Conservation (phyloP, 1,140 invertebrate genomes). For the Bombus waltoni region DNA sequence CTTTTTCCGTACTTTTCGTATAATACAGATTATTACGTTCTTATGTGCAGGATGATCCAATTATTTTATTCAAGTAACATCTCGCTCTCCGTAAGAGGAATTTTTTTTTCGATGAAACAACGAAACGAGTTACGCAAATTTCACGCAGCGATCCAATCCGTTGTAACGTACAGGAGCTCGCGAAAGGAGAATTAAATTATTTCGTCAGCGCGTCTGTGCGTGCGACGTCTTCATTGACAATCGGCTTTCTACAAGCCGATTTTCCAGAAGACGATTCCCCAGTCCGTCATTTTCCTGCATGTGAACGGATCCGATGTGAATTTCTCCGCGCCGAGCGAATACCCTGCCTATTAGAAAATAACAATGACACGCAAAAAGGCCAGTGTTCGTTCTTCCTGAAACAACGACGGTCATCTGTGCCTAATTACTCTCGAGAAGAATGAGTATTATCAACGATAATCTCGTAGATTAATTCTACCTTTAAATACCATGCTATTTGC, state of each 20-base stretch:
- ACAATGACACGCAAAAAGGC: slow-evolving; percentile 23
- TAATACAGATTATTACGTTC: neutral
- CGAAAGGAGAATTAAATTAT: neutral
- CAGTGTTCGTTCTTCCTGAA: neutral
- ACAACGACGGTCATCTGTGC: neutral
- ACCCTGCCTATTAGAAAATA: slow-evolving; percentile 34
- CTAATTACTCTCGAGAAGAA: neutral
- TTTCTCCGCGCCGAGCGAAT: slow-evolving; percentile 48
- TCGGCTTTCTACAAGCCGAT: slow-evolving; percentile 41
- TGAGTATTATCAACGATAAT: neutral
- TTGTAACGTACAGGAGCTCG: too few species aligned
- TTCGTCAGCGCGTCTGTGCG: neutral
- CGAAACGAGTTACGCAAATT: neutral
- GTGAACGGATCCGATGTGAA: slow-evolving; percentile 26
- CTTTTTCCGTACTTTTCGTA: neutral
- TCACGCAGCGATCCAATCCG: neutral
- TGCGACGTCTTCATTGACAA: slow-evolving; percentile 27
- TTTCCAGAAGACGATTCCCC: slow-evolving; percentile 39
- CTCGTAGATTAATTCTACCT: neutral
- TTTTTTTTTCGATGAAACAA: neutral
- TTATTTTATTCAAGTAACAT: neutral
- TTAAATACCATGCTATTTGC: neutral
- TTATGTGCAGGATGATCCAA: neutral
- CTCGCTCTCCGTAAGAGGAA: neutral
- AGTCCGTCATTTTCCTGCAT: slow-evolving; percentile 48